Evolutionary conservation across 2,888 invertebrate species (phyloP).

Genomic region (Macrosoma leucophasiata): DNA sequence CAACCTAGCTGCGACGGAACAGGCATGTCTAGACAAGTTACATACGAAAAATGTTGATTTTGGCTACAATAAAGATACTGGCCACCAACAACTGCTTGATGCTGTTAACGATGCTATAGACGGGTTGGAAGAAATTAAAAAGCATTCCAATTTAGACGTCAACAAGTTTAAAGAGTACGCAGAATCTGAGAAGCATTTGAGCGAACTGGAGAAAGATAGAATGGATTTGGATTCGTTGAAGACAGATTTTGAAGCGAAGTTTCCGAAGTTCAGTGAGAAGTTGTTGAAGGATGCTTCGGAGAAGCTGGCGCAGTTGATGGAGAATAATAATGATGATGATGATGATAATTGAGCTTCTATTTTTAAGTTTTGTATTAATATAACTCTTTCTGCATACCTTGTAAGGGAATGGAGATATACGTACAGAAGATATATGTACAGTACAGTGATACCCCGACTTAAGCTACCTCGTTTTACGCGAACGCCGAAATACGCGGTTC

Average conservation of each 20-base stretch:
- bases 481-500: too few species aligned
- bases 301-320: constrained; percentile 44
- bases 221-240: constrained; percentile 47
- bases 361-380: constrained; percentile 12
- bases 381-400: too few species aligned
- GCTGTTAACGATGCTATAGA: constrained; percentile 59
- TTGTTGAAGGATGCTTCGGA: constrained; percentile 53
- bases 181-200: constrained; percentile 33
- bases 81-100: constrained; percentile 54
- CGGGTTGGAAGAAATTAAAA: constrained; percentile 55
- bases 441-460: too few species aligned
- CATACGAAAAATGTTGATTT: constrained; percentile 55
- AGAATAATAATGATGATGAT: constrained; percentile 34
- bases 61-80: constrained; percentile 49
- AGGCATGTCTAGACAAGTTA: constrained; percentile 45
- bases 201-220: constrained; percentile 40
- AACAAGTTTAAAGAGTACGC: constrained; percentile 49
- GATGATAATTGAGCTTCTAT: constrained; percentile 18
- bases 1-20: constrained; percentile 38
- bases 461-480: too few species aligned
- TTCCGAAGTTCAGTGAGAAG: constrained; percentile 52
- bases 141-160: constrained; percentile 47
- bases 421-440: too few species aligned
- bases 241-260: constrained; percentile 46
- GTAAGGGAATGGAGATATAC: too few species aligned